Base-by-base conservation (phyloP, 2,888 invertebrate genomes). In the Caenorhabditis sp. region DNA sequence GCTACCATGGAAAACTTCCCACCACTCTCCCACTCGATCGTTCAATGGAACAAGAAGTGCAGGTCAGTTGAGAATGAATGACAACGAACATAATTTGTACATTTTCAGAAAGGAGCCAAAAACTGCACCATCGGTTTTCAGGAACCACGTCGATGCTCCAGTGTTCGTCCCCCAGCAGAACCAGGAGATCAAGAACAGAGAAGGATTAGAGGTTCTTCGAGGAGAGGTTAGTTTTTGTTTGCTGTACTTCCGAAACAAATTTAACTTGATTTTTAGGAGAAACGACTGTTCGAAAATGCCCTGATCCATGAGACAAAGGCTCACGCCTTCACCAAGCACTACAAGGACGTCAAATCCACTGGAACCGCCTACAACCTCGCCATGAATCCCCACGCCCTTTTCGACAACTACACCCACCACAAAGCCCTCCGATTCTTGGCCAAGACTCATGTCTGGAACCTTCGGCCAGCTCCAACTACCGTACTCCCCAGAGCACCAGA, bases 381-480 rank as follows among this genome's bases (percentile, higher is more conserved):
- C 7, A 44, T 44, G 63, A 63, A 44, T 44, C 7, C 44, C 8
- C 26, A 41, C 6, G 63, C 63, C 10, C 16, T 63, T 16, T n/a
- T 63, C 2, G 63, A 63, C 16, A 63, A 63, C 28, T 63, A 63
- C 26, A 44, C 63, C 4, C 63, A 63, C 2, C 14, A 47, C 16
- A 63, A 63, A 28, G 63, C 63, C 6, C 59, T 63, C 28, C 12
- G 24, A 44, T 63, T 47, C n/a, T 47, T 63, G 5, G 63, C 63
- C 12, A 63, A 63, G 41, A 28, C 44, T 26, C 44, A 63, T 28
- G 44, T 63, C 14, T 63, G 63, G 63, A 16, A 47, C n/a, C 12
- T 5, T 10, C 26, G 63, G 28, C n/a, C 28, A 19, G 3, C 44
- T 12, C 38, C 22, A 3, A 24, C 12, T 24, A 10, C 6, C 5